These are phyloP conservation scores for Magallana ariakensis DNA, from an alignment of 1,140 invertebrate species.

Conservation along the genomic window DNA sequence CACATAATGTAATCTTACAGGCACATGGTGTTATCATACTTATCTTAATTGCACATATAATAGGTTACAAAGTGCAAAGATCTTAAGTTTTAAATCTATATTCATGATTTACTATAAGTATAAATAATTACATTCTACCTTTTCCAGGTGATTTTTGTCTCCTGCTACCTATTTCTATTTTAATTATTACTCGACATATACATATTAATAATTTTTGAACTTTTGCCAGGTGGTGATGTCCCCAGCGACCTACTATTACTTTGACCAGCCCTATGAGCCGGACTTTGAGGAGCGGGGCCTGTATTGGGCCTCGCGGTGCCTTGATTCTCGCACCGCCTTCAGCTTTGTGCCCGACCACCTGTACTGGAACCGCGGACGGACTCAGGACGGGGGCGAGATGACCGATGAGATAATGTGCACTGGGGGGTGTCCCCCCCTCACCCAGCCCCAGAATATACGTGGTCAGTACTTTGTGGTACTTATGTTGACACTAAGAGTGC, in stretches of 20 bases:
- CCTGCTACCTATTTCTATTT: too few species aligned
- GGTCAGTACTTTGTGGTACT: neutral
- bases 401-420: neutral
- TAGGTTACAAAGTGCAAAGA: too few species aligned
- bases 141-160: too few species aligned
- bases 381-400: neutral
- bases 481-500: too few species aligned
- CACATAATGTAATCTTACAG: too few species aligned
- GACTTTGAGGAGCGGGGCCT: conserved; percentile 74
- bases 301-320: conserved; percentile 74
- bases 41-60: too few species aligned
- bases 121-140: too few species aligned
- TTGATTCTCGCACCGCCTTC: conserved; percentile 60
- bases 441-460: conserved; percentile 18
- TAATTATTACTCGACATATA: too few species aligned
- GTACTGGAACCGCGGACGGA: conserved; percentile 65
- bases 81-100: too few species aligned
- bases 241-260: conserved; percentile 71
- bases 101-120: too few species aligned
- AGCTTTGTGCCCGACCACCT: conserved; percentile 61
- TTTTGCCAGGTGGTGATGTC: conserved; percentile 20
- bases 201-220: too few species aligned
- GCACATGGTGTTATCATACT: too few species aligned
- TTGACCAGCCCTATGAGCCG: conserved; percentile 77
- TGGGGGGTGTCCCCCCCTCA: neutral